Percentiles rank a stretch among this genome's conserved stretches.
These are phyloP conservation scores for Leptoclinus maculatus DNA, from an alignment of 2,797 vertebrate genomes.

Conservation along the genomic window DNA sequence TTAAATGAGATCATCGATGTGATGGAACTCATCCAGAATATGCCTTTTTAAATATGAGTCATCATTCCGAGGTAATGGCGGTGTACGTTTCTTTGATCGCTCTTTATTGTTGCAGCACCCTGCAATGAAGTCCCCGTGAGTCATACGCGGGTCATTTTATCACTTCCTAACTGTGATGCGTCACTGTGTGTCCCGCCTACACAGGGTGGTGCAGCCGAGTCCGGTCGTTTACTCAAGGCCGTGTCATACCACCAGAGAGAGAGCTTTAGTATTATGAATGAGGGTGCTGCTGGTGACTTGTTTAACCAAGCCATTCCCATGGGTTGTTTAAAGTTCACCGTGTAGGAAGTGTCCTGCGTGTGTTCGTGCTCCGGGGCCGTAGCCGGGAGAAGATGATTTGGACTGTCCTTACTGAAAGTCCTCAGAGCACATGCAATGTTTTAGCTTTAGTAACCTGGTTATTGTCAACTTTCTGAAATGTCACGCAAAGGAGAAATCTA, in stretches of 20 bases:
- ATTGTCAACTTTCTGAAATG: not conserved
- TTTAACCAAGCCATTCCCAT: constrained; percentile 63
- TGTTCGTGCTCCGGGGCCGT: not conserved
- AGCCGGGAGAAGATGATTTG: not conserved
- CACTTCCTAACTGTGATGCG: constrained; percentile 74
- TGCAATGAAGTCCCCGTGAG: constrained; percentile 65
- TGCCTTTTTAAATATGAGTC: constrained; percentile 43
- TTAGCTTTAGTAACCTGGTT: constrained; percentile 6
- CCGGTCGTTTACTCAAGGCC: constrained; percentile 75
- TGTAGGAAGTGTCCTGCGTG: constrained; percentile 50
- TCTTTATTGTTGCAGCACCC: constrained; percentile 59
- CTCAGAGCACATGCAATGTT: not conserved
- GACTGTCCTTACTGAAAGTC: constrained; percentile 12
- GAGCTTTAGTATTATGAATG: constrained; percentile 74
- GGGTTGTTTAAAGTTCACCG: constrained; percentile 66
- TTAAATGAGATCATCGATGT: not conserved
- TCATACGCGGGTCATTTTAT: constrained; percentile 77
- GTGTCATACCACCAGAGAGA: constrained; percentile 69
- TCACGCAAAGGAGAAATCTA: not conserved
- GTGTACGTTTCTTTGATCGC: constrained; percentile 60
- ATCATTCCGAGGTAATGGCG: constrained; percentile 7
- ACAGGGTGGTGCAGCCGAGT: constrained; percentile 49
- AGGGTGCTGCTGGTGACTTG: constrained; percentile 56
- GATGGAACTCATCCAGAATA: not conserved
- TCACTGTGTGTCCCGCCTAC: constrained; percentile 63